Conservation (phyloP, 2,797 vertebrate species). For the Loris lydekkerianus region DNA sequence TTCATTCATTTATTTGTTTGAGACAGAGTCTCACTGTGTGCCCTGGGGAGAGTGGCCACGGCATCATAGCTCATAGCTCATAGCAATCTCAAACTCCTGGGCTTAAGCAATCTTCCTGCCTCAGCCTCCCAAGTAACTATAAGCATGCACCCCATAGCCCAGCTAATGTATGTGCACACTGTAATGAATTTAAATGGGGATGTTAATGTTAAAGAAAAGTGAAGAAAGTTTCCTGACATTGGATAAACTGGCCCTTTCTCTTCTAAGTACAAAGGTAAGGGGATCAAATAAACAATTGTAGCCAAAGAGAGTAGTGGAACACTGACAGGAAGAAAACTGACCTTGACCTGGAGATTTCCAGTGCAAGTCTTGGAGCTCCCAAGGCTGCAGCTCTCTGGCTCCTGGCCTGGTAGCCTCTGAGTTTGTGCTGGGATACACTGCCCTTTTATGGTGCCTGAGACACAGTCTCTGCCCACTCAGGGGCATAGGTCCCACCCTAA, state of each 20-base stretch:
- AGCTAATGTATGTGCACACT: too few species aligned
- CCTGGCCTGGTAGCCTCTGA: neutral
- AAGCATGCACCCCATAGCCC: too few species aligned
- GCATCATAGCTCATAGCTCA: too few species aligned
- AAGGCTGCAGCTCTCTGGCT: fast-evolving
- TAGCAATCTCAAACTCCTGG: too few species aligned
- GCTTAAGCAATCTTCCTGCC: too few species aligned
- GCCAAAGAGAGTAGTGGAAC: neutral
- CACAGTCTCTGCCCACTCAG: neutral
- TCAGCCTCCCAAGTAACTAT: too few species aligned
- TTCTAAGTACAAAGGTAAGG: neutral
- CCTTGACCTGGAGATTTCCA: neutral
- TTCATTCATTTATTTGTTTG: too few species aligned
- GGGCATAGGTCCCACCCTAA: neutral
- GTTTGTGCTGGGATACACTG: fast-evolving
- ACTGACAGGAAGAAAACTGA: neutral
- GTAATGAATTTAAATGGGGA: neutral
- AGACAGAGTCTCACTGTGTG: too few species aligned
- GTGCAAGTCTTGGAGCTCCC: fast-evolving
- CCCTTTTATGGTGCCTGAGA: neutral
- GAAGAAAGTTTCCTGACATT: neutral
- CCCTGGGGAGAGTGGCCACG: too few species aligned
- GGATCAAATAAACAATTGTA: neutral
- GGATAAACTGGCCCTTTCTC: neutral
- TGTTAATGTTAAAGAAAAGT: neutral